phyloP scores from a whole-genome alignment of 2,113 vertebrate species.

The Acrocephalus kingi region DNA sequence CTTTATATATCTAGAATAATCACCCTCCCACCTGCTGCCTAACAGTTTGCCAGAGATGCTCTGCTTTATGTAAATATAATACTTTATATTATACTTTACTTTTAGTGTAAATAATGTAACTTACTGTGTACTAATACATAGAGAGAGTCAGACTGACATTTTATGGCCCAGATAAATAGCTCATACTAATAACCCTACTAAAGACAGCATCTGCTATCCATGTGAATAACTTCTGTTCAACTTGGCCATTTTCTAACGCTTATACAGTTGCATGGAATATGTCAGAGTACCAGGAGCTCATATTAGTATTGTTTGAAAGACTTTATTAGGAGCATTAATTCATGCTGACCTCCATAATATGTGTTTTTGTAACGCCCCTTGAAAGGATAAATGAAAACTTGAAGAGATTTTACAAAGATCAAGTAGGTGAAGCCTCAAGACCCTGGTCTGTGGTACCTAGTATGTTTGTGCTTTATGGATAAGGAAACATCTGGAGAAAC shows the following conservation, averaged over 20 bases:
- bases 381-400: not conserved
- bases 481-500: not conserved
- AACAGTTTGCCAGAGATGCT: not conserved
- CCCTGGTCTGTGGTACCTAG: not conserved
- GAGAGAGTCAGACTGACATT: not conserved
- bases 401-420: not conserved
- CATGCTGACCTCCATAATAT: not conserved
- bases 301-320: not conserved
- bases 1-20: not conserved
- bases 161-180: not conserved
- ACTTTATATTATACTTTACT: not conserved
- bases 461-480: not conserved
- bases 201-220: not conserved
- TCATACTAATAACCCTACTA: not conserved
- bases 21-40: not conserved
- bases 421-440: not conserved
- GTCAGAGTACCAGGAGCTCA: not conserved
- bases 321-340: not conserved
- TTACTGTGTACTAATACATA: not conserved
- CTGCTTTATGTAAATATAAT: not conserved
- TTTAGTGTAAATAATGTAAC: not conserved
- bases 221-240: not conserved
- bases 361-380: not conserved
- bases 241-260: not conserved
- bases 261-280: not conserved